Conservation (phyloP, 2,113 vertebrate genomes). For the Prolemur simus region DNA sequence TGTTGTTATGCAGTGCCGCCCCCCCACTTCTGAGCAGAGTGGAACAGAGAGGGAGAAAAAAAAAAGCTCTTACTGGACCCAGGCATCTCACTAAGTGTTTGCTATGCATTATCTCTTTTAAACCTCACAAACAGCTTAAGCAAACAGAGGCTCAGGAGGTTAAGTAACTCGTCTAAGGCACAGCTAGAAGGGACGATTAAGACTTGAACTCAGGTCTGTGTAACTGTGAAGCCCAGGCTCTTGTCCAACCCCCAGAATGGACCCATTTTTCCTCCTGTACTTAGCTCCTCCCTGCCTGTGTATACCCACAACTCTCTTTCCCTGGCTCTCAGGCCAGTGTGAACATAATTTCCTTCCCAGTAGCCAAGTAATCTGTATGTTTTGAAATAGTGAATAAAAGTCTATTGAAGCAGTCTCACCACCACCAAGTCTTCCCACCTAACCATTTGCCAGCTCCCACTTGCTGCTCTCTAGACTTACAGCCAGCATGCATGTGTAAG, state of each 20-base stretch:
- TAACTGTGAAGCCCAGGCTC: neutral
- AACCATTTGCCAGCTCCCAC: neutral
- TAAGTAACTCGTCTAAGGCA: constrained; percentile 24
- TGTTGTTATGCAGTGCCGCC: neutral
- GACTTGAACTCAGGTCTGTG: neutral
- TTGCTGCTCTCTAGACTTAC: neutral
- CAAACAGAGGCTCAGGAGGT: neutral
- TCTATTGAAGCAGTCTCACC: neutral
- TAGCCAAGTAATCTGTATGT: neutral
- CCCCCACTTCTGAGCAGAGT: neutral
- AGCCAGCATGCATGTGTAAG: fast-evolving
- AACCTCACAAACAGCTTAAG: constrained; percentile 37
- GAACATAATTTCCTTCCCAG: neutral
- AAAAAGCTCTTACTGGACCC: neutral
- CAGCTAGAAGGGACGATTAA: neutral
- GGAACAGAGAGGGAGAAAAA: neutral
- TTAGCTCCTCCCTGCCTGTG: neutral
- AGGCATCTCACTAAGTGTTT: neutral
- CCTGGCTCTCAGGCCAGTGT: neutral
- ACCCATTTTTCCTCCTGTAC: neutral
- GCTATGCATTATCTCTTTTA: constrained; percentile 19
- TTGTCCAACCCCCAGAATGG: neutral
- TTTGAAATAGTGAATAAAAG: constrained; percentile 7
- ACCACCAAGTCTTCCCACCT: neutral
- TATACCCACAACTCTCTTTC: neutral